Evolutionary conservation across 1,140 invertebrate species (phyloP).

Genomic region (Microplitis mediator): DNA sequence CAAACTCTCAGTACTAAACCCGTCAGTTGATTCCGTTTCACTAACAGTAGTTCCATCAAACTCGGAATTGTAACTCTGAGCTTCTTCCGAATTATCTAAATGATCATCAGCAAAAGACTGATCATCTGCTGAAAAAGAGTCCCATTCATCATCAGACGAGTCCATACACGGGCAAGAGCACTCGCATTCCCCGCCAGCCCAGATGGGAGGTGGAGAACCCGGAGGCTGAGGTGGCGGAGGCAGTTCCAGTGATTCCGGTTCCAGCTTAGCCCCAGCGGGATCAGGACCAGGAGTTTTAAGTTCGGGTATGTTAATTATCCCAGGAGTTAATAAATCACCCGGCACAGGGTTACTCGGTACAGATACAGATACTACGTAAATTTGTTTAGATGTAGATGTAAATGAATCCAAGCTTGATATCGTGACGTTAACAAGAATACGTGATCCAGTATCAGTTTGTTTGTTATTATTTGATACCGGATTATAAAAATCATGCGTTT

Average conservation of each 20-base stretch:
- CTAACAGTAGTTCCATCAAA: constrained; percentile 16
- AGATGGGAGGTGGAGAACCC: constrained; percentile 50
- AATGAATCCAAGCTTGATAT: constrained; percentile 68
- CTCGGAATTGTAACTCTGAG: not conserved
- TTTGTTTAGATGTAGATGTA: constrained; percentile 62
- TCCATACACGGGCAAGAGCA: constrained; percentile 74
- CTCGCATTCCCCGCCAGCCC: constrained; percentile 72
- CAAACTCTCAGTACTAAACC: constrained; percentile 52
- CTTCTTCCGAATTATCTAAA: constrained; percentile 14
- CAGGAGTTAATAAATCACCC: constrained; percentile 55
- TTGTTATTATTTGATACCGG: not conserved
- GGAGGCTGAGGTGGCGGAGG: constrained; percentile 46
- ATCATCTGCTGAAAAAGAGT: constrained; percentile 49
- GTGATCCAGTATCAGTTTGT: constrained; percentile 32
- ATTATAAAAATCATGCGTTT: constrained; percentile 2
- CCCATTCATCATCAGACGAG: constrained; percentile 53
- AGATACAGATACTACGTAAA: constrained; percentile 76
- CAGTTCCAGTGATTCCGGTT: constrained; percentile 1
- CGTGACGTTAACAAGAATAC: constrained; percentile 76
- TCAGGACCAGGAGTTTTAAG: not conserved
- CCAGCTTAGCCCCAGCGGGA: not conserved
- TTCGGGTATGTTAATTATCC: constrained; percentile 65
- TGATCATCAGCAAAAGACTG: constrained; percentile 16
- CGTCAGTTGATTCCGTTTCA: constrained; percentile 23
- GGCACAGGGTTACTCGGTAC: constrained; percentile 69